Conservation (phyloP, 2,113 vertebrate genomes). For the Nothoprocta perdicaria region DNA sequence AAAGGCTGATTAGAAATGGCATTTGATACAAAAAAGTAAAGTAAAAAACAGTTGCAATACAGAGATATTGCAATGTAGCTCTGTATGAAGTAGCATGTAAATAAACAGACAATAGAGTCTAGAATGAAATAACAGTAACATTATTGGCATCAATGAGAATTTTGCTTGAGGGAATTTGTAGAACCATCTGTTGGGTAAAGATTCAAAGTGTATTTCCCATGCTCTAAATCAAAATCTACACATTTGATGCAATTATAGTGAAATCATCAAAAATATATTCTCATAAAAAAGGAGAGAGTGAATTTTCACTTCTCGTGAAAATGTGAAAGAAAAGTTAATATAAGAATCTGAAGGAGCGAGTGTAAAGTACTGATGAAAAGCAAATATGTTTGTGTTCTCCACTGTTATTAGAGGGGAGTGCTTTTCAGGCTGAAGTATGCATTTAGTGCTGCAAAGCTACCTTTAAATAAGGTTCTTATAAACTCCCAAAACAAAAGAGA, state of each 20-base stretch:
- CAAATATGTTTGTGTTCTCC: neutral
- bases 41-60: neutral
- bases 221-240: neutral
- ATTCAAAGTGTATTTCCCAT: neutral
- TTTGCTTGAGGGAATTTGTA: neutral
- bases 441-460: neutral
- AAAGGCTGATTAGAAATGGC: neutral
- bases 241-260: neutral
- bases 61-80: neutral
- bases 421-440: neutral
- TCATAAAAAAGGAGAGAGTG: neutral
- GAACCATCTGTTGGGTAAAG: neutral
- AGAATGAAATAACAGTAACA: neutral
- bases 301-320: neutral
- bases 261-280: neutral
- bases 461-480: neutral
- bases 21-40: neutral
- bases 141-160: neutral
- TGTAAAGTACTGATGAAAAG: neutral
- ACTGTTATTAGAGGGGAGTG: neutral
- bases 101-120: neutral
- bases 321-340: neutral
- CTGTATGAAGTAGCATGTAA: neutral
- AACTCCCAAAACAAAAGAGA: neutral
- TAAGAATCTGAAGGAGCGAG: neutral